These are phyloP conservation scores for Hypocryptadius cinnamomeus DNA, from an alignment of 2,113 vertebrate species.

Conservation along the genomic window DNA sequence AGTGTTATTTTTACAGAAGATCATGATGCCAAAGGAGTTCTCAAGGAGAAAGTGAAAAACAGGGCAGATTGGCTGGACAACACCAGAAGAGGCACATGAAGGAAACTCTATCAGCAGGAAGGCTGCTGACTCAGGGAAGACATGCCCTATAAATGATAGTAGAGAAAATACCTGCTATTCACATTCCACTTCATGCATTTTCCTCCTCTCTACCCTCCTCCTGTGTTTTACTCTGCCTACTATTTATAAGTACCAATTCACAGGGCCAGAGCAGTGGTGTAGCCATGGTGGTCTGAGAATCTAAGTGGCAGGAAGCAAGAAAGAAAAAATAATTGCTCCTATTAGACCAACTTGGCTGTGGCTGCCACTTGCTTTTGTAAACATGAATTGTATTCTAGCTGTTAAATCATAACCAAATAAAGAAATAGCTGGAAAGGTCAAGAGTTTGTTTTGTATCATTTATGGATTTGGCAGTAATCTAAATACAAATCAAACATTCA, in stretches of 20 bases:
- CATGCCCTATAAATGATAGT: background rate
- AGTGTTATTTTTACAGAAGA: background rate
- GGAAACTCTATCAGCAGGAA: background rate
- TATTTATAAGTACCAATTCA: background rate
- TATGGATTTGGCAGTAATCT: background rate
- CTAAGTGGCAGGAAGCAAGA: background rate
- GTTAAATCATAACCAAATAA: background rate
- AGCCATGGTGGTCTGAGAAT: background rate
- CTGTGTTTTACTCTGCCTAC: background rate
- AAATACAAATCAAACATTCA: background rate
- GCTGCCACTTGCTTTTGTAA: background rate
- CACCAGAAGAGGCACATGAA: background rate
- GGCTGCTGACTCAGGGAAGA: background rate
- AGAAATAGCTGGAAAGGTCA: background rate
- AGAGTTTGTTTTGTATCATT: background rate
- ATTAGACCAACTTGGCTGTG: background rate
- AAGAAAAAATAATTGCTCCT: background rate
- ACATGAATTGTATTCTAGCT: background rate
- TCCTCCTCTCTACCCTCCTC: background rate
- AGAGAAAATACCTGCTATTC: background rate
- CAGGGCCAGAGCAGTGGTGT: background rate
- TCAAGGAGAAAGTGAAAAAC: background rate
- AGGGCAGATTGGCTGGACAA: background rate
- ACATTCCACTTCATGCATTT: background rate
- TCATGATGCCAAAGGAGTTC: background rate